These are phyloP conservation scores for Dipodomys spectabilis DNA, from an alignment of 2,113 vertebrate genomes.

Conservation along the genomic window DNA sequence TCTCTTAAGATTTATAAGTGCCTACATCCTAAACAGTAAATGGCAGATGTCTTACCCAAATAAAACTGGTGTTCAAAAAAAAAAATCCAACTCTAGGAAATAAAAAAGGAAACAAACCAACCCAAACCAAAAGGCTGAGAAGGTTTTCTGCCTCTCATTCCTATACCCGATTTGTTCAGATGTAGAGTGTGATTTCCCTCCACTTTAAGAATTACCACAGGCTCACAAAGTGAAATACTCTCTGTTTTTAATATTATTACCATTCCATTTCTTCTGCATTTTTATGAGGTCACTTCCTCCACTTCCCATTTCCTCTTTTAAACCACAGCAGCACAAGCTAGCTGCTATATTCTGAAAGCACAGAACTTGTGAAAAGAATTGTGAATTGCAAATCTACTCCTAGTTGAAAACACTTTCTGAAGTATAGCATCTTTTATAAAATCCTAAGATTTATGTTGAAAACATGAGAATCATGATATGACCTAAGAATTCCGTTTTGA, in stretches of 20 bases:
- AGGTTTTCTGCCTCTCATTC: background rate
- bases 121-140: background rate
- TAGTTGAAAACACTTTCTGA: slow-evolving; percentile 18
- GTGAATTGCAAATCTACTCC: background rate
- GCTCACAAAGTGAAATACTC: background rate
- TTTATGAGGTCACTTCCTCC: slow-evolving; percentile 61
- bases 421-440: slow-evolving; percentile 2
- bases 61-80: background rate
- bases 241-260: slow-evolving; percentile 18
- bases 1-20: slow-evolving; percentile 43
- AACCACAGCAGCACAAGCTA: slow-evolving; percentile 51
- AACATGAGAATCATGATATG: slow-evolving; percentile 42
- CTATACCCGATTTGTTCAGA: background rate
- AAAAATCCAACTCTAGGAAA: no score
- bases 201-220: background rate
- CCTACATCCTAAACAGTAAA: slow-evolving; percentile 23
- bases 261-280: slow-evolving; percentile 44
- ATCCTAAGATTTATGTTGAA: slow-evolving; percentile 14
- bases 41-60: background rate
- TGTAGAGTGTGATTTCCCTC: background rate
- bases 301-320: slow-evolving; percentile 53
- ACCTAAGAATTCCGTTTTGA: slow-evolving; percentile 57
- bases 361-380: background rate
- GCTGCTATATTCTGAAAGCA: slow-evolving; percentile 8
- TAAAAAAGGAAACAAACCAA: background rate